A percentile compares a stretch with the other conserved stretches of the same genome.
These are phyloP conservation scores for Corythoichthys haematopterus DNA, from an alignment of 2,113 vertebrate species.

Conservation along the genomic window DNA sequence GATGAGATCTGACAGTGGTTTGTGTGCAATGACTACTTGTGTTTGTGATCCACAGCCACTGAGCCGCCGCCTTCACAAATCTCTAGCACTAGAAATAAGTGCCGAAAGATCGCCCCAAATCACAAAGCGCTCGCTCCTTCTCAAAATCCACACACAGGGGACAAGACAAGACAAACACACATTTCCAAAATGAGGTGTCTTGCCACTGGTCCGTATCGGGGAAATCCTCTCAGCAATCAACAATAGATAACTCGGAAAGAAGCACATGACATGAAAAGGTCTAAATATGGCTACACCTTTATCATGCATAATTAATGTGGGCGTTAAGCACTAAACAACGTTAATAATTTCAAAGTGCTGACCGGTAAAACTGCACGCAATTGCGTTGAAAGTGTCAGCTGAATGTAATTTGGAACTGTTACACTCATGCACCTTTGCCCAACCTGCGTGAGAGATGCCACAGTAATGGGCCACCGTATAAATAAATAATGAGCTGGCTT, in stretches of 20 bases:
- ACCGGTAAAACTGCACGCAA: slow-evolving; percentile 46
- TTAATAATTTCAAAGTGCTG: slow-evolving; percentile 61
- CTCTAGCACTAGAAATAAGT: slow-evolving; percentile 41
- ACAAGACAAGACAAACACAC: slow-evolving; percentile 10
- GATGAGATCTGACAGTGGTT: slow-evolving; percentile 69
- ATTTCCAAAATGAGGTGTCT: slow-evolving; percentile 33
- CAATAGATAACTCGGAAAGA: slow-evolving; percentile 26
- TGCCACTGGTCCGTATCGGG: slow-evolving; percentile 1
- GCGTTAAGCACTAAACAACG: slow-evolving; percentile 57
- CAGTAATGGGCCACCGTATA: slow-evolving; percentile 44
- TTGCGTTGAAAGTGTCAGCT: slow-evolving; percentile 38
- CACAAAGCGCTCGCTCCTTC: slow-evolving; percentile 29
- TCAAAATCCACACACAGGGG: slow-evolving; percentile 57
- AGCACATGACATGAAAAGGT: slow-evolving; percentile 17
- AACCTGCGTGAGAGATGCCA: slow-evolving; percentile 25
- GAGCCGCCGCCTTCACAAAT: slow-evolving; percentile 34
- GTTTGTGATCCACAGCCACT: slow-evolving; percentile 55
- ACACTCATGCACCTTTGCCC: slow-evolving; percentile 29
- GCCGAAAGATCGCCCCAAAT: slow-evolving; percentile 44
- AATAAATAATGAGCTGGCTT: slow-evolving; percentile 52
- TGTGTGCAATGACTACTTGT: slow-evolving; percentile 57
- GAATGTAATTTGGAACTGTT: slow-evolving; percentile 42
- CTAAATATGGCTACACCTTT: slow-evolving; percentile 24
- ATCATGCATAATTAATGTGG: slow-evolving; percentile 53
- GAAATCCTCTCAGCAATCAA: slow-evolving; percentile 22